Base-by-base conservation (phyloP, 2,113 vertebrate species). In the Syngnathus typhle region DNA sequence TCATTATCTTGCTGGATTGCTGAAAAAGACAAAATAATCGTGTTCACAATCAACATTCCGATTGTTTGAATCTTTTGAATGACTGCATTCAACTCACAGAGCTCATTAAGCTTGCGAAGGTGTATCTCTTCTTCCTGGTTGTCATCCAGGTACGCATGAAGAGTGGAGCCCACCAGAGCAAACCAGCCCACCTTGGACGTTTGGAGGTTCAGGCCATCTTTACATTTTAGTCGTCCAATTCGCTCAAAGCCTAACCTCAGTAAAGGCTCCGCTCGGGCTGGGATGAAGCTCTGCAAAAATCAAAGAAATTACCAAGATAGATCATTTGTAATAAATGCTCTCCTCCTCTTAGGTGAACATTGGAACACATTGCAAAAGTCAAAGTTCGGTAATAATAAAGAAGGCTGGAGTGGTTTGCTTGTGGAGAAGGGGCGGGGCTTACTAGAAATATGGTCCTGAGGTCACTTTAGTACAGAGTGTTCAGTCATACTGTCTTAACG, bases 131-230 rank as follows among this genome's bases (percentile, higher is more conserved):
- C 93, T 0, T 67, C 82, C 51, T 79, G 75, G 9, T 84, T 80
- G 38, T 90, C 89, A 10, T 91, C 85, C 39, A 92, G 85, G 80
- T 90, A 89, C 46, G 83, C 82, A 0, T 88, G 89, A 52, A 98
- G 93, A 0, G 76, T 81, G 19, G 93, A 95, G 51, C 91, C 91
- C 0, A 80, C 88, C 78, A 98, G 85, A 15, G 94, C 92, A 6
- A 98, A 98, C 96, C 96, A 98, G 60, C 96, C 96, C 36, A 93
- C 84, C 79, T 87, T 88, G 7, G 93, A 84, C 0, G 60, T 89
- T 85, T 97, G 93, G n/a, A 96, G 88, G 80, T 91, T 95, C 70
- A 97, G 83, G 27, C 96, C 93, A 0, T 94, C 95, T 88, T 98
- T 98, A 77, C 92, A 98, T 60, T 88, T 91, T 21, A 98, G 90